A percentile compares a stretch with the other conserved stretches of the same genome.
phyloP scores from a whole-genome alignment of 2,113 vertebrate genomes.

The Hippocampus abdominalis region DNA sequence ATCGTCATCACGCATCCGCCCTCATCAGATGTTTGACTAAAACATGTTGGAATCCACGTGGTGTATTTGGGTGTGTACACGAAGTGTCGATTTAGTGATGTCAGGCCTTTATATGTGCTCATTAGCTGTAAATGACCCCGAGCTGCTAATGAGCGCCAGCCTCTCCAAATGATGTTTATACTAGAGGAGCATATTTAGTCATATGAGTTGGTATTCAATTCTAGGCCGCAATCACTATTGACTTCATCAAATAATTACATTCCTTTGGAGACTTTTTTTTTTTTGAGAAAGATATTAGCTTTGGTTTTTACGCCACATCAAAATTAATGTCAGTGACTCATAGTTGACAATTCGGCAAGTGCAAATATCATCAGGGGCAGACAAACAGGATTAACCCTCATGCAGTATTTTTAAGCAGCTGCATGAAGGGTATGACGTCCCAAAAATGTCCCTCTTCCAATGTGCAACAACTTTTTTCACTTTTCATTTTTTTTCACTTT shows the following conservation, averaged over 20 bases:
- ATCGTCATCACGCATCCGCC: neutral
- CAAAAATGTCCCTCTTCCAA: no score
- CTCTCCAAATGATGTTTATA: neutral
- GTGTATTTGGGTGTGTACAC: neutral
- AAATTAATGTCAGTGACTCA: neutral
- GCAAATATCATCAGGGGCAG: no score
- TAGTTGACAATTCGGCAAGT: no score
- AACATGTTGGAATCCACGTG: neutral
- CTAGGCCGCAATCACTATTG: neutral
- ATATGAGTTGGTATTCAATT: neutral
- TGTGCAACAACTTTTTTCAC: no score
- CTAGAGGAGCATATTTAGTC: neutral
- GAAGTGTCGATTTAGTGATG: slow-evolving; percentile 3
- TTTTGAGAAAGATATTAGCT: no score
- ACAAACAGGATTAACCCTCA: no score
- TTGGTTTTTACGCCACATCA: neutral
- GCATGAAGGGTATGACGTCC: no score
- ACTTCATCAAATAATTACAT: neutral
- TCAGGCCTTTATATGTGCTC: slow-evolving; percentile 28
- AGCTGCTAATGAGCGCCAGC: neutral
- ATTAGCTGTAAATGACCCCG: slow-evolving; percentile 49
- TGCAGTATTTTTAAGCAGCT: no score
- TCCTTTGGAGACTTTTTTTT: no score
- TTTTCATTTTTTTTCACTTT: no score
- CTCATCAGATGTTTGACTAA: neutral